Percentiles rank a stretch among this genome's conserved stretches.
Evolutionary conservation across 1,140 invertebrate species (phyloP).

Genomic region (Cardiocondyla obscurior): DNA sequence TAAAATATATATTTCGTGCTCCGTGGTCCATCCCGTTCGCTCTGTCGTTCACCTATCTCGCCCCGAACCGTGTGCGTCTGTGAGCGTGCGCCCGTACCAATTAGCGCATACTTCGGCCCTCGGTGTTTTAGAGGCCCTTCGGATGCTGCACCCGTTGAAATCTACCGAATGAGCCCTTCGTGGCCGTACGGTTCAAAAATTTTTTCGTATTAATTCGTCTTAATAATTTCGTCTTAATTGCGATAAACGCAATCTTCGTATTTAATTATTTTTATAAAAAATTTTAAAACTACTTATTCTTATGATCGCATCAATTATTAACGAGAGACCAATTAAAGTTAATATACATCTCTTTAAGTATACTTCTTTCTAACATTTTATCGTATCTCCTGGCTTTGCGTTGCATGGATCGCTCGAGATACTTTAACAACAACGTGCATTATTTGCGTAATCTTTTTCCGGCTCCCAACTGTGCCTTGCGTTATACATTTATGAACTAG

Average conservation of each 20-base stretch:
- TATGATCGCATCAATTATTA: no score
- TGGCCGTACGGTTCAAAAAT: slow-evolving; percentile 22
- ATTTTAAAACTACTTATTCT: no score
- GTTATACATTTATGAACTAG: slow-evolving; percentile 16
- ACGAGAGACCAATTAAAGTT: no score
- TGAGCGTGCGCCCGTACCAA: slow-evolving; percentile 72
- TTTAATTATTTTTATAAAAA: no score
- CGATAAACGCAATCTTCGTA: no score
- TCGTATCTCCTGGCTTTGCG: no score
- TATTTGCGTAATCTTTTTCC: not conserved
- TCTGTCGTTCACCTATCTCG: slow-evolving; percentile 51
- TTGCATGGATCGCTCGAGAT: no score
- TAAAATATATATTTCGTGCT: slow-evolving; percentile 56
- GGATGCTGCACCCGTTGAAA: not conserved
- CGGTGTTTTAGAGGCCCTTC: slow-evolving; percentile 65
- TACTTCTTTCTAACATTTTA: no score
- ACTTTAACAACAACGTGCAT: no score
- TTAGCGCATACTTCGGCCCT: slow-evolving; percentile 80
- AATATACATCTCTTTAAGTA: no score
- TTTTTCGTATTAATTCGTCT: no score
- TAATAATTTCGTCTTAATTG: no score
- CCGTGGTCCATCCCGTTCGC: slow-evolving; percentile 30
- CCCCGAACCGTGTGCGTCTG: slow-evolving; percentile 1
- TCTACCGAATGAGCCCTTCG: slow-evolving; percentile 36
- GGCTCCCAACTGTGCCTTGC: not conserved